These are phyloP conservation scores for Chrysina gloriosa DNA, from an alignment of 2,888 invertebrate genomes.

Conservation along the genomic window DNA sequence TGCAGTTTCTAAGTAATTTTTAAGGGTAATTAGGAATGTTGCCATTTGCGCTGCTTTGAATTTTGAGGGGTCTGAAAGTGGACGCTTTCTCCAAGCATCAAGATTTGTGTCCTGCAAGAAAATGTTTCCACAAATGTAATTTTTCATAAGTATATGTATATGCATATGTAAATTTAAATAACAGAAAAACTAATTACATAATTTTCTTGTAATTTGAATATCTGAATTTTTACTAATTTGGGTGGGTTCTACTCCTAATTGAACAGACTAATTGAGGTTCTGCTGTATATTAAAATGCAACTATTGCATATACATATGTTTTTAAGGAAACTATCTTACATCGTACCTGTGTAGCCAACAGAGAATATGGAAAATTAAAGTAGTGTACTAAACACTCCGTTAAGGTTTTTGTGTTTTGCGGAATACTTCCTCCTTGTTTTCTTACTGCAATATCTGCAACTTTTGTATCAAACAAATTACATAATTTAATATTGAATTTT, in stretches of 20 bases:
- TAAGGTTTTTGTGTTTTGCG: constrained; percentile 29
- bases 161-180: background rate
- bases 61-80: constrained; percentile 43
- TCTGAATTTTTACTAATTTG: background rate
- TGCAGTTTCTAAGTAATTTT: constrained; percentile 48
- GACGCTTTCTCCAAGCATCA: constrained; percentile 43
- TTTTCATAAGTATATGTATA: background rate
- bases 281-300: background rate
- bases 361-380: constrained; percentile 47
- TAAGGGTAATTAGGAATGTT: constrained; percentile 48
- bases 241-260: background rate
- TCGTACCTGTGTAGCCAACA: constrained; percentile 37
- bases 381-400: constrained; percentile 43
- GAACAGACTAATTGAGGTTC: background rate
- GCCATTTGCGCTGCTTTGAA: constrained; percentile 45
- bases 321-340: background rate
- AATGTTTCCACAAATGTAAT: background rate
- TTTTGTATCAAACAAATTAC: constrained; percentile 52
- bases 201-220: background rate
- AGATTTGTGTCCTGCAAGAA: constrained; percentile 33
- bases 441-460: constrained; percentile 39
- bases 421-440: constrained; percentile 11
- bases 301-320: background rate
- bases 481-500: constrained; percentile 44
- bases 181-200: background rate